Percentiles rank a stretch among this genome's conserved stretches.
phyloP scores from a whole-genome alignment of 1,140 invertebrate species.

The Aphidius ervi region DNA sequence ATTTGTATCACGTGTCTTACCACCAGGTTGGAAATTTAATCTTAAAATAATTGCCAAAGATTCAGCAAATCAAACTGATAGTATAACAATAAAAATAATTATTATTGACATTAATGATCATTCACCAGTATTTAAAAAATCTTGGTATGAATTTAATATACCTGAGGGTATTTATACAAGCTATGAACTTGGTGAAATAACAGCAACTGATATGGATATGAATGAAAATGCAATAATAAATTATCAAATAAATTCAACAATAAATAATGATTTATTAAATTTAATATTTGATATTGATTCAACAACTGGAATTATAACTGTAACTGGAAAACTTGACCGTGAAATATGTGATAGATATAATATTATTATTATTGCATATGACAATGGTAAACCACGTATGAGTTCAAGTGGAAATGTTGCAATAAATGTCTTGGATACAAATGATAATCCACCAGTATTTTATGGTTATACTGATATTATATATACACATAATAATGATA shows the following conservation, averaged over 20 bases:
- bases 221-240: conserved; percentile 71
- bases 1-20: conserved; percentile 68
- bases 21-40: conserved; percentile 72
- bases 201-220: conserved; percentile 71
- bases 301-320: conserved; percentile 69
- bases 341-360: conserved; percentile 69
- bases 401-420: conserved; percentile 72
- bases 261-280: conserved; percentile 29
- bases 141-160: conserved; percentile 78
- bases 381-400: conserved; percentile 63
- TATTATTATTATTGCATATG: conserved; percentile 70
- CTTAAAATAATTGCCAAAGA: conserved; percentile 76
- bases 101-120: conserved; percentile 84
- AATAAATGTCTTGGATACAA: conserved; percentile 75
- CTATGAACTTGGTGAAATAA: conserved; percentile 68
- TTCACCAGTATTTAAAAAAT: conserved; percentile 73
- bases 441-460: conserved; percentile 73
- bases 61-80: conserved; percentile 66
- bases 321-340: conserved; percentile 73
- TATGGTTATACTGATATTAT: conserved; percentile 64
- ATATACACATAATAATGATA: background rate
- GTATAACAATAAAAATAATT: conserved; percentile 63
- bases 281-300: conserved; percentile 70
- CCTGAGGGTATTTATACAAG: conserved; percentile 72
- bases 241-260: conserved; percentile 56